Evolutionary conservation across 2,888 invertebrate species (phyloP), one percentile per base, ranked within the genome.

Genomic region (Apodemia hepburni): DNA sequence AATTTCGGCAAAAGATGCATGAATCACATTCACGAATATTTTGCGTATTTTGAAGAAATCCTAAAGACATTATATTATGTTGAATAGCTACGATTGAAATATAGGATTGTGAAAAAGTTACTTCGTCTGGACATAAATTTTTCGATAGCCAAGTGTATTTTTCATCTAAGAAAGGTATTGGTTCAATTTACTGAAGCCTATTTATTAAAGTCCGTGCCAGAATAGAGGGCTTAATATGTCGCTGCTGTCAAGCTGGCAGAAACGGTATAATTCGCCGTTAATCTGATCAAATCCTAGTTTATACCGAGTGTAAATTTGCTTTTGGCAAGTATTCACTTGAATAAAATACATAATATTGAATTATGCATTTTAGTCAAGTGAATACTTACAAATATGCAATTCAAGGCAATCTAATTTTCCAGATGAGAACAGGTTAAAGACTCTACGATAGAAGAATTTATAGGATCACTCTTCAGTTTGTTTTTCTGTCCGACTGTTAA

Each of bases 211-310:
- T 64, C 63, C 63, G 42, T 54, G 61, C 59, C 64, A 66, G 54
- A 54, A 62, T 54, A 49, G 58, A 49, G 33, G 66, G 70, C 66
- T 71, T 64, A 68, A 65, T 63, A 64, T 66, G 69, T 73, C 68
- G 61, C 61, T 64, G 61, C 68, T 68, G 70, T 69, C 69, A 65
- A 64, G 61, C 63, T 27, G 59, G 60, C 65, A 65, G 67, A 59
- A 69, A 70, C 70, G 67, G 64, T 68, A 69, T 69, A 70, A 70
- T 70, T 69, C 68, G 66, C 59, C 65, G 63, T 65, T 70, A 71
- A 71, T 69, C 72, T 70, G 65, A 66, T 69, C 42, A 68, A 66
- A 69, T 68, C 65, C 65, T 59, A 58, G 60, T 66, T 51, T 51
- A 27, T 51, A 51, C 22, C 3, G 9, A 18, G 22, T 51, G 22